Conservation (phyloP, 2,113 vertebrate species). For the Syrrhaptes paradoxus region DNA sequence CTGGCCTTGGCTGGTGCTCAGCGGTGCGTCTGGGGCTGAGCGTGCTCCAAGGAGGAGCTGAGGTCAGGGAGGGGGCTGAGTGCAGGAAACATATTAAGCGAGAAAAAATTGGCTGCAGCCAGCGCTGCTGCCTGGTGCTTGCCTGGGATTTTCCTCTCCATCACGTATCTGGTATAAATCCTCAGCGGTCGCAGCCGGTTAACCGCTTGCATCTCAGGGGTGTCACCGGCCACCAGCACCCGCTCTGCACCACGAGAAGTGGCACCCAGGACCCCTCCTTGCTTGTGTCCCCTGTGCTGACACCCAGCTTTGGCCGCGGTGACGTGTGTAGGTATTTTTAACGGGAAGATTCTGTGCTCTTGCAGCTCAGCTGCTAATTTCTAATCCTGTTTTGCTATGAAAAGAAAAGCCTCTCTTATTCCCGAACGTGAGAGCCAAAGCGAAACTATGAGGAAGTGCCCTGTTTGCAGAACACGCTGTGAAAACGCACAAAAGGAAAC, state of each 20-base stretch:
- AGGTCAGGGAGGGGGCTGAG: constrained; percentile 52
- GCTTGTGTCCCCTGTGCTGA: not conserved
- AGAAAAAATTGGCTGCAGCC: constrained; percentile 60
- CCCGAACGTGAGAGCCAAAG: constrained; percentile 27
- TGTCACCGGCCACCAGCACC: not conserved
- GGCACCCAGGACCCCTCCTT: not conserved
- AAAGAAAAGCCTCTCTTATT: constrained; percentile 56
- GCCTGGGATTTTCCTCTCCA: constrained; percentile 44
- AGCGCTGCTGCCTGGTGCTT: constrained; percentile 7
- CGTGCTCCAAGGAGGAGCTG: constrained; percentile 51
- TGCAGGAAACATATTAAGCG: constrained; percentile 46
- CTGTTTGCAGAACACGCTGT: constrained; percentile 57
- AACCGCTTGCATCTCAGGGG: not conserved
- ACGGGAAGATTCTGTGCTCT: not conserved
- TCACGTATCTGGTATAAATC: not conserved
- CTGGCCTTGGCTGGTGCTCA: constrained; percentile 20
- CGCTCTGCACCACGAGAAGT: not conserved
- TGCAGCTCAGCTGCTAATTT: not conserved
- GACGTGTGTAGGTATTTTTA: not conserved
- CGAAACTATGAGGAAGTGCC: constrained; percentile 43
- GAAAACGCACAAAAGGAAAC: constrained; percentile 56
- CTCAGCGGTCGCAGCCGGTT: not conserved
- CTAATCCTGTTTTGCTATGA: constrained; percentile 34
- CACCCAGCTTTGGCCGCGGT: not conserved
- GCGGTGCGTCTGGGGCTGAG: constrained; percentile 16